Conservation (phyloP, 2,113 vertebrate genomes). For the Barnardius zonarius region DNA sequence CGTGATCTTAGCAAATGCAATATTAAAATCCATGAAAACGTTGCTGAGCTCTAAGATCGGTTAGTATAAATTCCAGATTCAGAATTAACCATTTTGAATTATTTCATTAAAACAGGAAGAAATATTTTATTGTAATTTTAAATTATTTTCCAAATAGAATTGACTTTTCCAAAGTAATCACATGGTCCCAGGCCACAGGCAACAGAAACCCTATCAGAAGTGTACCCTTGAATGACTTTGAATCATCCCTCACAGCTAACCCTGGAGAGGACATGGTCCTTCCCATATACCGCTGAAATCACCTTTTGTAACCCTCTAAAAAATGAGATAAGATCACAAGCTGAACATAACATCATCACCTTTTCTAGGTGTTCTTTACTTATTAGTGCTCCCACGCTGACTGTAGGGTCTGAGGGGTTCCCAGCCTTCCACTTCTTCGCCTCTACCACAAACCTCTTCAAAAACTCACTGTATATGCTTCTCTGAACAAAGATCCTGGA, state of each 20-base stretch:
- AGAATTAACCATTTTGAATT: background rate
- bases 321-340: background rate
- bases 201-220: background rate
- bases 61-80: background rate
- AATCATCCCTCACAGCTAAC: background rate
- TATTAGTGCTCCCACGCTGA: slow-evolving; percentile 86
- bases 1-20: background rate
- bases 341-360: slow-evolving; percentile 64
- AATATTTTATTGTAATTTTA: background rate
- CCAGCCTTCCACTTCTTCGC: slow-evolving; percentile 89
- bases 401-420: slow-evolving; percentile 80
- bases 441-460: slow-evolving; percentile 88
- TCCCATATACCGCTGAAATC: background rate
- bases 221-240: background rate
- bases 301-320: background rate
- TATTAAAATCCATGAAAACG: background rate
- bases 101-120: background rate
- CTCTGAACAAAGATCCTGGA: slow-evolving; percentile 95
- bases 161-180: background rate
- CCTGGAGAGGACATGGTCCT: background rate
- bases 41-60: background rate
- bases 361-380: slow-evolving; percentile 94
- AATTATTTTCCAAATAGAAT: background rate
- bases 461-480: slow-evolving; percentile 85
- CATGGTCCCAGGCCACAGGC: background rate